Base-by-base conservation (phyloP, 1,140 invertebrate species). In the Orussus abietinus region DNA sequence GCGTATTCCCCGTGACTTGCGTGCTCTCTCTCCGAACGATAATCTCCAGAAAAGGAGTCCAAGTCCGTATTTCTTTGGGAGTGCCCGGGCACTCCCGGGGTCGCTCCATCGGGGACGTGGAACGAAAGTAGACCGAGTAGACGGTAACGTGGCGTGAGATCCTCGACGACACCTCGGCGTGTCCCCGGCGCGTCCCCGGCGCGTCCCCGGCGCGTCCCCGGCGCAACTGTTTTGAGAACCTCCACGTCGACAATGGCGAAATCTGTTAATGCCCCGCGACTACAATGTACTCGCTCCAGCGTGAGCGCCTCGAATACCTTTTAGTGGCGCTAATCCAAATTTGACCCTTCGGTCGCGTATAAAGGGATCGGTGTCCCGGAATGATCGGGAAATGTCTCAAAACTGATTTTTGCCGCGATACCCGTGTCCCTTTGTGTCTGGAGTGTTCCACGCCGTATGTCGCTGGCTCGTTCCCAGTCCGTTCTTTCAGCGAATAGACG, bases 271-370 rank as follows among this genome's bases (percentile, higher is more conserved):
- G 49, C 59, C 44, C 20, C 22, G 37, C 34, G 18, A 45, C 41
- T 43, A 64, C 61, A 64, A 62, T 62, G 55, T 38, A 50, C 30
- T 44, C 56, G 48, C 40, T 50, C 45, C 53, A 44, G 53, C 53
- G 50, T 64, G 56, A 61, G 43, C 45, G 45, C 45, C 44, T 48
- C 49, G 53, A 53, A 62, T 62, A 60, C 61, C 61, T 61, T 62
- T 64, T 59, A 56, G 53, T 36, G 61, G 49, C 61, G 51, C 47
- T 62, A 64, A 64, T 64, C 59, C 53, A 43, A 47, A 49, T 57
- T 50, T 49, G 57, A 61, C 60, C 54, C 42, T 42, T 47, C 52
- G 49, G 51, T 36, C 50, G 56, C 46, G 51, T 28, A 48, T 33
- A 60, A 60, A 56, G 50, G 45, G 46, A 58, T 47, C 57, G 55